Base-by-base conservation (phyloP, 2,113 vertebrate genomes). In the Sardina pilchardus region DNA sequence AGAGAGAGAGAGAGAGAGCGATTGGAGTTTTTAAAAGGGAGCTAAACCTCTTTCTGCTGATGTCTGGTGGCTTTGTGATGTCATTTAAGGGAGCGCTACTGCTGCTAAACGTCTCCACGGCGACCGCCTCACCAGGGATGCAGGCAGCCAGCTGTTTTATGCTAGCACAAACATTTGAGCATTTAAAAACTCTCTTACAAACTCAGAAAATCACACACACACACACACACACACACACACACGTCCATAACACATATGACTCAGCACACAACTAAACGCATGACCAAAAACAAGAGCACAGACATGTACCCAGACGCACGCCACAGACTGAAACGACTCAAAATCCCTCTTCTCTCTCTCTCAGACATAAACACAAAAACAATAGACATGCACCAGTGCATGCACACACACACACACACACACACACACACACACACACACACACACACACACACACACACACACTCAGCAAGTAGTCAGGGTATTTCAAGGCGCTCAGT, bases 221-320 rank as follows among this genome's bases (percentile, higher is more conserved):
- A 71, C 63, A 71, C 26, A 71, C 63, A 71, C 63, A 26, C 63
- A 71, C 63, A 30, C n/a, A 26, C 63, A 71, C n/a, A 71, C 63
- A 45, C 39, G 39, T 39, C 39, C 39, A 39, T 39, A 39, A 39
- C 39, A 39, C 39, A 39, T 4, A 4, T 39, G 39, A 4, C n/a
- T n/a, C 39, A 39, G 4, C 39, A 39, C 39, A 39, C 39, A 39
- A 39, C 39, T 39, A 39, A 39, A 39, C 39, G 4, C 39, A 39
- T 39, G 39, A 39, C 39, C 39, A 39, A 39, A 39, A 39, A 63
- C 59, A 63, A 24, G 26, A 16, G 45, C 45, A 12, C 45, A 47
- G 0, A 47, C 45, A 47, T 47, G 45, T 39, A 39, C 39, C 1
- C 39, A 39, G 39, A 39, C 4, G 39, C 39, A 39, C 4, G 39